Conservation (phyloP, 2,113 vertebrate genomes). For the Silurus asotus region DNA sequence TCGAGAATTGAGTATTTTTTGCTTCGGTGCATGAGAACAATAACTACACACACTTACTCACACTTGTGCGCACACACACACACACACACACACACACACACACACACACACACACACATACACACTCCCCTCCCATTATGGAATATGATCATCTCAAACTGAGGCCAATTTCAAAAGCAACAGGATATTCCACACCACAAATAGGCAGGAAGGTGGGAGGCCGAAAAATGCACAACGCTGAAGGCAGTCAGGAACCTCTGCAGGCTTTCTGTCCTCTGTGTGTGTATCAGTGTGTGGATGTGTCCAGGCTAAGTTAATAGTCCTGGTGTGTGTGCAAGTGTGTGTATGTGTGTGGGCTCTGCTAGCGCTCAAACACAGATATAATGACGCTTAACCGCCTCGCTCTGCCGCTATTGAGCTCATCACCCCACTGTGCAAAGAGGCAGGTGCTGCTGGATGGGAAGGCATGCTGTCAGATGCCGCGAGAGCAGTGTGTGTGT, state of each 20-base stretch:
- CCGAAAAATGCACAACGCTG: constrained; percentile 26
- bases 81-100: constrained; percentile 30
- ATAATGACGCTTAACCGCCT: constrained; percentile 63
- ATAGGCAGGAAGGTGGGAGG: constrained; percentile 36
- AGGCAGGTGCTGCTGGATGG: constrained; percentile 60
- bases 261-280: constrained; percentile 39
- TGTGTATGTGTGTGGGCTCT: constrained; percentile 39
- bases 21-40: constrained; percentile 19
- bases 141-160: constrained; percentile 52
- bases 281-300: constrained; percentile 36
- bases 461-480: constrained; percentile 45
- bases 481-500: constrained; percentile 20
- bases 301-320: constrained; percentile 33
- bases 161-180: constrained; percentile 59
- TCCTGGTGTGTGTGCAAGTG: constrained; percentile 32
- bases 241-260: constrained; percentile 50
- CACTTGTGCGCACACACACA: not conserved
- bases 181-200: constrained; percentile 54
- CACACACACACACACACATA: constrained; percentile 8
- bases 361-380: constrained; percentile 43
- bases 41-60: constrained; percentile 13
- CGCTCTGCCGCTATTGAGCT: constrained; percentile 58
- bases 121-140: constrained; percentile 40
- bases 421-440: constrained; percentile 59
- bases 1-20: constrained; percentile 28